Base-by-base conservation (phyloP, 2,888 invertebrate species). In the Trisateles emortualis region DNA sequence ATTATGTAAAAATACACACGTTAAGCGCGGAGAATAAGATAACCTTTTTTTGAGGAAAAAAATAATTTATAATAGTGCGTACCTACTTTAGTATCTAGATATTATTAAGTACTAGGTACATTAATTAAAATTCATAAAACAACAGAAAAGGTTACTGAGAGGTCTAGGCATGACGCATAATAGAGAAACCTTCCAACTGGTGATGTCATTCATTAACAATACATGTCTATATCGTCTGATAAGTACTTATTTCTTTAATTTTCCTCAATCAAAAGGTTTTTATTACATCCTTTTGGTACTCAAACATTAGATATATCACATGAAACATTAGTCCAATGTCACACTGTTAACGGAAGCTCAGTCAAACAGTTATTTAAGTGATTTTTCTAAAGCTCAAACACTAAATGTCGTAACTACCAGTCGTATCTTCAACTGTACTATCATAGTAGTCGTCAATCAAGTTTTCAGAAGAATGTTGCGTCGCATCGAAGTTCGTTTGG, bases 321-420 rank as follows among this genome's bases (percentile, higher is more conserved):
- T 40, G 33, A 33, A 5, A 42, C 2, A 24, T 41, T 40, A 47
- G 17, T 24, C n/a, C 13, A 40, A 8, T 39, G 10, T 35, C 49
- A 29, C 41, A 29, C 35, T 22, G n/a, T 9, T 38, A 19, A 19
- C 46, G n/a, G 8, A 30, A 32, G 46, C 30, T 39, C 10, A 8
- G 8, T 26, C 26, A 29, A 29, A 19, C 30, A 39, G 38, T 30
- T 22, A 46, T 14, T 8, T 14, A 35, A 9, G 9, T 6, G 8
- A 9, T 2, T 43, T 22, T 51, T 22, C 32, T 51, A 32, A 59
- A 55, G 48, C 49, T 17, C 13, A 2, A 38, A 16, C 40, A 35
- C 6, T n/a, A 14, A 38, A 13, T 36, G 16, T 39, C 26, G 19
- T 26, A 35, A 19, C 11, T 84, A 86, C 86, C 85, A 52, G 65